Evolutionary conservation across 2,113 vertebrate genomes (phyloP), one percentile per base, ranked within the genome.

Genomic region (Tragelaphus imberbis): DNA sequence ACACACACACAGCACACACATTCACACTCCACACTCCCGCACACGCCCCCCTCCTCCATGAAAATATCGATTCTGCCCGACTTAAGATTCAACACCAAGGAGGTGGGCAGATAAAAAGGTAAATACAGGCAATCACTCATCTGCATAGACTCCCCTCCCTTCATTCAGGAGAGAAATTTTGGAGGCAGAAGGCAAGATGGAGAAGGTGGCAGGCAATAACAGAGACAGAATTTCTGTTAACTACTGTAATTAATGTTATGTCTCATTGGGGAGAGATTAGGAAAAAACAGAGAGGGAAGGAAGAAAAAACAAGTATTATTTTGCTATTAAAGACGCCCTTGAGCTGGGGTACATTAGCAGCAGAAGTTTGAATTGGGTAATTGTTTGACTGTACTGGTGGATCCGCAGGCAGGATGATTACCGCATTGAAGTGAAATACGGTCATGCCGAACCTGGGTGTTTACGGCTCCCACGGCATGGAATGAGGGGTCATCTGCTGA

Each of bases 201-300:
- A 98, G 97, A 98, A 98, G 98, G 98, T 98, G 97, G 98, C 98
- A 98, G 97, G 97, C 98, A 97, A 97, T 98, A 98, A 98, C 93
- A 97, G 98, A 99, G 98, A 98, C 98, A 95, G 98, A 98, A 98
- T 98, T 98, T 98, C 98, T 90, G 97, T 98, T 99, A 99, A 99
- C 99, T 98, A 98, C 96, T 97, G 98, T 99, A 99, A 99, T 99
- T 99, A 99, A 99, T 98, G 98, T 98, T 98, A 99, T 96, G 96
- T 99, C 98, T 99, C 99, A 98, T 84, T 21, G 59, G 98, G 98
- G 98, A 99, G 98, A 98, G 97, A 99, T 98, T 98, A 98, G 96
- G 95, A 85, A 98, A 98, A 99, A 98, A 98, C 91, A 97, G 97
- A 97, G 97, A 97, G 84, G 94, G 97, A 97, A 97, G 89, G 61